Conservation (phyloP, 2,888 invertebrate species). For the Agrotis exclamationis region DNA sequence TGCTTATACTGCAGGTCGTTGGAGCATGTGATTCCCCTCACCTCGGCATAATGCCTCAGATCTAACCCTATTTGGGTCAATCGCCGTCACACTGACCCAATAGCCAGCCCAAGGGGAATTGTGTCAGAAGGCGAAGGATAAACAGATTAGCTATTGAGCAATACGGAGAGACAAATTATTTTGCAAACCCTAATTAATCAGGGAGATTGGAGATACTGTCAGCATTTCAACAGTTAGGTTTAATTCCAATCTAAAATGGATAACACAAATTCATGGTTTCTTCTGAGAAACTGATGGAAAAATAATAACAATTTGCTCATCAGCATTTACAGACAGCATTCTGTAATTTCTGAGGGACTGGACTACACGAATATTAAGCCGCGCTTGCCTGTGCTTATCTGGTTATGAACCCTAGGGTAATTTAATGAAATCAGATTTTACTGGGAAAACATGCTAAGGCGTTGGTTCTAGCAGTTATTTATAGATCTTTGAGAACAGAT, state of each 20-base stretch:
- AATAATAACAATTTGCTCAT: background rate
- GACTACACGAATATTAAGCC: too few species aligned
- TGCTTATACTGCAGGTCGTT: constrained; percentile 16
- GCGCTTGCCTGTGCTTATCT: too few species aligned
- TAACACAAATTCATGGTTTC: background rate
- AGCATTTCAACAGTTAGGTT: too few species aligned
- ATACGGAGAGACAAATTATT: background rate
- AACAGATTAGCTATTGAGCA: background rate
- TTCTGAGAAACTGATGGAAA: background rate
- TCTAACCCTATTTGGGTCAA: constrained; percentile 63
- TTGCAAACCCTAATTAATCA: background rate
- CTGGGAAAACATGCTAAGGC: too few species aligned
- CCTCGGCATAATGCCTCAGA: constrained; percentile 49
- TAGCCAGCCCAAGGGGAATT: background rate
- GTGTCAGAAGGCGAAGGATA: constrained; percentile 32
- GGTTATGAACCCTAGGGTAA: too few species aligned
- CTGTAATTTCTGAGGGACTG: too few species aligned
- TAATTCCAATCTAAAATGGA: too few species aligned
- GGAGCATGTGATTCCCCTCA: constrained; percentile 45
- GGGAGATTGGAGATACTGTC: background rate
- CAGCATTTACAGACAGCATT: background rate
- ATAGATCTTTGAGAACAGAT: too few species aligned
- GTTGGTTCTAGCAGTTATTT: too few species aligned
- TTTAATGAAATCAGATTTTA: too few species aligned
- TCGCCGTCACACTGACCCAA: constrained; percentile 59